phyloP scores from a whole-genome alignment of 2,888 invertebrate species.

The Drosophila neoperkinsi region DNA sequence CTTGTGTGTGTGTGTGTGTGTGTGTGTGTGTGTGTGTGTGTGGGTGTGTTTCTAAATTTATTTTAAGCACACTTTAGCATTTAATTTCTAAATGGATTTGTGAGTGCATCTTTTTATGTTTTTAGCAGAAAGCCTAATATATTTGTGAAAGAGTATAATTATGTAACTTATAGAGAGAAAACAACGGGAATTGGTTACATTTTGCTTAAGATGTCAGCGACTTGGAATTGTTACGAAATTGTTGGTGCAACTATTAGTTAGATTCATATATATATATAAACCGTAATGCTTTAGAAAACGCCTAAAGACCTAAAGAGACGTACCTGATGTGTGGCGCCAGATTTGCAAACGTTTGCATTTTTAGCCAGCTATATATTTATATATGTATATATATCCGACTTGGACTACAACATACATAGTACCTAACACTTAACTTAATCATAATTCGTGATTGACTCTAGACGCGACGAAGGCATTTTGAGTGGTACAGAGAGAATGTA shows the following conservation, averaged over 20 bases:
- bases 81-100: slow-evolving; percentile 41
- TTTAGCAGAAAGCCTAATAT: slow-evolving; percentile 46
- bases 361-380: slow-evolving; percentile 1
- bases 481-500: slow-evolving; percentile 50
- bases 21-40: slow-evolving; percentile 12
- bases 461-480: slow-evolving; percentile 58
- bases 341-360: not conserved
- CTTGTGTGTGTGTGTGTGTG: not conserved
- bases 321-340: slow-evolving; percentile 35
- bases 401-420: slow-evolving; percentile 8
- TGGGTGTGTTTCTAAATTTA: slow-evolving; percentile 42
- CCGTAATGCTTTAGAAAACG: slow-evolving; percentile 33
- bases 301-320: slow-evolving; percentile 50
- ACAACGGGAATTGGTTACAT: slow-evolving; percentile 39
- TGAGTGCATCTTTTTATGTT: slow-evolving; percentile 25
- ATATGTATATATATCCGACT: slow-evolving; percentile 10
- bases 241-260: slow-evolving; percentile 50
- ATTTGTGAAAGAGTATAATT: slow-evolving; percentile 14
- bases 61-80: slow-evolving; percentile 59
- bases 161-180: slow-evolving; percentile 18
- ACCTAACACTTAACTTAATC: slow-evolving; percentile 38
- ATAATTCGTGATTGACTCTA: slow-evolving; percentile 61
- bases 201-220: slow-evolving; percentile 33
- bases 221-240: slow-evolving; percentile 71
- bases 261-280: slow-evolving; percentile 5